phyloP scores from a whole-genome alignment of 2,888 invertebrate genomes.

The Cremastobaeus sp. region DNA sequence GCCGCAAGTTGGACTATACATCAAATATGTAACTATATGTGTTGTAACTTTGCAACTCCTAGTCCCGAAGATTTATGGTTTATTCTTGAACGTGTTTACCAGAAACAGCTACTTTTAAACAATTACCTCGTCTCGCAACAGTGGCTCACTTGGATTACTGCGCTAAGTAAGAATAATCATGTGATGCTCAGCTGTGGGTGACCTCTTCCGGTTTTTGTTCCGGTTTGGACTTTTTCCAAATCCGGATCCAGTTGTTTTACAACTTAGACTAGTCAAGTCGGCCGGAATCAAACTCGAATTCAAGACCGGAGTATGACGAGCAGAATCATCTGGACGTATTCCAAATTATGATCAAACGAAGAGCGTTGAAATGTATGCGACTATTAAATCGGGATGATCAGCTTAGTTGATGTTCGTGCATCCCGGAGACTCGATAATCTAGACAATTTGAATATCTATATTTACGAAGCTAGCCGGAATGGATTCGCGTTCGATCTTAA shows the following conservation, averaged over 20 bases:
- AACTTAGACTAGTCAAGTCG: no score
- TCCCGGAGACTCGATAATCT: constrained; percentile 47
- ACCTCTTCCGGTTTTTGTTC: constrained; percentile 6
- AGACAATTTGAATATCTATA: constrained; percentile 50
- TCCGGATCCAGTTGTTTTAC: constrained; percentile 1
- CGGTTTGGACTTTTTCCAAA: constrained; percentile 33
- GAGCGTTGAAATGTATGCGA: constrained; percentile 39
- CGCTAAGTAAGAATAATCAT: not conserved
- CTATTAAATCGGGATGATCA: constrained; percentile 46
- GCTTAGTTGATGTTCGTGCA: constrained; percentile 8
- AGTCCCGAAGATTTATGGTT: no score
- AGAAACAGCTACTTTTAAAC: no score
- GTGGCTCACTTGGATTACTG: no score
- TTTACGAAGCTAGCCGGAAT: constrained; percentile 2
- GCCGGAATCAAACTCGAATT: no score
- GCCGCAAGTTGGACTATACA: no score
- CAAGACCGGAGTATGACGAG: constrained; percentile 2
- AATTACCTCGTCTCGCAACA: no score
- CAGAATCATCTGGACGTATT: constrained; percentile 24
- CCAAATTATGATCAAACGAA: constrained; percentile 29
- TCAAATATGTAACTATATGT: no score
- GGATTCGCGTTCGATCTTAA: constrained; percentile 26
- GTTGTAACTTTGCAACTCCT: no score
- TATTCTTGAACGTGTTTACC: no score
- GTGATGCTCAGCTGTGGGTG: constrained; percentile 4